phyloP scores from a whole-genome alignment of 2,888 invertebrate genomes.

The Limenitis arthemis region DNA sequence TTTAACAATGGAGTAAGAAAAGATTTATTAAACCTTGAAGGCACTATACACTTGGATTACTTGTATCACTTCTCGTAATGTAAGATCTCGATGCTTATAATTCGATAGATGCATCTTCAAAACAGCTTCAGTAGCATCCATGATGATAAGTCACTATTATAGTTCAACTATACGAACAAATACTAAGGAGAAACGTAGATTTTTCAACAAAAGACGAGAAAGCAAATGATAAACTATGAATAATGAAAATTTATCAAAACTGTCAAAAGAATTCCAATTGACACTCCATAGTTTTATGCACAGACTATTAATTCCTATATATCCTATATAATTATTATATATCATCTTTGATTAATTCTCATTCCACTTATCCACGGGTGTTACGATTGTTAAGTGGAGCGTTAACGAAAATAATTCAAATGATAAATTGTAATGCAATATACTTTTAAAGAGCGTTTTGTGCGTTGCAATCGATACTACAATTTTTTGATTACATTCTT shows the following conservation, averaged over 20 bases:
- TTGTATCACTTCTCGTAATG: constrained; percentile 58
- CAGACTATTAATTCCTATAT: no score
- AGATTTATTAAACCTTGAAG: constrained; percentile 87
- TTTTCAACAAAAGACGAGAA: not conserved
- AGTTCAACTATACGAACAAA: not conserved
- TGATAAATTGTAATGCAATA: no score
- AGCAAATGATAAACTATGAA: not conserved
- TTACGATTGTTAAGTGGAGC: no score
- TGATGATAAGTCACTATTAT: constrained; percentile 25
- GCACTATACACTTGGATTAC: constrained; percentile 75
- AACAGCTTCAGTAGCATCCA: constrained; percentile 59
- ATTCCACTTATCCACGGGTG: no score
- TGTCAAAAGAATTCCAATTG: not conserved
- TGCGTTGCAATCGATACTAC: no score
- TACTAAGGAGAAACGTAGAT: not conserved
- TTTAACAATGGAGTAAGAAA: constrained; percentile 90
- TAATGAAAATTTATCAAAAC: not conserved
- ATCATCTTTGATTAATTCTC: no score
- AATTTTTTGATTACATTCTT: no score
- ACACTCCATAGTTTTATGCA: no score
- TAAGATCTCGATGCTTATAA: constrained; percentile 62
- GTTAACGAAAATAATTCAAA: no score
- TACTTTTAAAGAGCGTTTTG: no score
- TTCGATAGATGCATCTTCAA: constrained; percentile 56
- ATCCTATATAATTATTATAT: no score